phyloP scores from a whole-genome alignment of 2,888 invertebrate species.

The Ditula angustiorana region DNA sequence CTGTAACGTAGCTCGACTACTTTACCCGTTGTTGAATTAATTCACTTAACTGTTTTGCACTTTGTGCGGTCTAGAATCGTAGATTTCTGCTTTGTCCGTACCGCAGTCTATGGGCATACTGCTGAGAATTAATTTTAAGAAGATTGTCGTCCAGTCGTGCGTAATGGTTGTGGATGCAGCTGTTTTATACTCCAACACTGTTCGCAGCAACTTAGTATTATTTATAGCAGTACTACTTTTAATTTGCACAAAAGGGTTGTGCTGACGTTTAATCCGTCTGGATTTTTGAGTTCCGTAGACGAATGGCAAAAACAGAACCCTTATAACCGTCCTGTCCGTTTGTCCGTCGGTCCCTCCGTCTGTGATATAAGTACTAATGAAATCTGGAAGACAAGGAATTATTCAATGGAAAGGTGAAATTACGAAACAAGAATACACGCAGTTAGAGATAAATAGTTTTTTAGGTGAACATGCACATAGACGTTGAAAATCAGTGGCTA shows the following conservation, averaged over 20 bases:
- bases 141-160: conserved; percentile 55
- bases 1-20: conserved; percentile 38
- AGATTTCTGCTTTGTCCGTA: conserved; percentile 54
- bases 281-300: background rate
- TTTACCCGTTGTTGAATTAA: conserved; percentile 48
- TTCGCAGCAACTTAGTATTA: conserved; percentile 2
- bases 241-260: background rate
- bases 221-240: conserved; percentile 6
- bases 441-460: too few relatives aligned
- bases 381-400: too few relatives aligned
- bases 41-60: conserved; percentile 52
- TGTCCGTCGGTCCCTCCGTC: too few relatives aligned
- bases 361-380: too few relatives aligned
- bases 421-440: too few relatives aligned
- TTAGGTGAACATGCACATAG: too few relatives aligned
- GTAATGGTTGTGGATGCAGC: conserved; percentile 31
- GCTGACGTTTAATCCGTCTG: background rate
- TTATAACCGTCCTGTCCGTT: too few relatives aligned
- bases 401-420: too few relatives aligned
- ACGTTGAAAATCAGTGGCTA: too few relatives aligned
- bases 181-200: conserved; percentile 28
- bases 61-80: conserved; percentile 53
- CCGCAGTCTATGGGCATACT: conserved; percentile 40
- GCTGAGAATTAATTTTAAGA: conserved; percentile 59
- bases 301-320: background rate